Conservation (phyloP, 2,797 vertebrate species). For the Serranus cabrilla region DNA sequence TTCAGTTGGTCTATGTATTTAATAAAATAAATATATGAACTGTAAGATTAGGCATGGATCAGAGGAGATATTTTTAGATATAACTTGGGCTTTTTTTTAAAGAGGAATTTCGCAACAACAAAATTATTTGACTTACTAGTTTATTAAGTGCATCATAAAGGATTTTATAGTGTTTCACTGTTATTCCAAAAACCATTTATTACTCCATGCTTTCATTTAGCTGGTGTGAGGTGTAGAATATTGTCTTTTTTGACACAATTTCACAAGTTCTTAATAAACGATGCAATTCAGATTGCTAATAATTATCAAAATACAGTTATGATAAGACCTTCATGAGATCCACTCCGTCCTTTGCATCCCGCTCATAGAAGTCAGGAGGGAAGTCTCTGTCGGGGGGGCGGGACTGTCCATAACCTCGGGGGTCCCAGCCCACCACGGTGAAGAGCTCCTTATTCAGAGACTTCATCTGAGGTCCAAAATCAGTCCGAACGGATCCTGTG, state of each 20-base stretch:
- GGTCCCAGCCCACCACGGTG: constrained; percentile 92
- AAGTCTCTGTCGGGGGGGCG: constrained; percentile 92
- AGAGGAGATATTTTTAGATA: not conserved
- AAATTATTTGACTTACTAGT: not conserved
- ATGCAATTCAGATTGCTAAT: no score
- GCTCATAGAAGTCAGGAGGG: constrained; percentile 91
- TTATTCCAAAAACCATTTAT: not conserved
- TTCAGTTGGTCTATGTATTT: no score
- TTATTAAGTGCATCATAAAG: not conserved
- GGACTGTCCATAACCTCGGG: constrained; percentile 92
- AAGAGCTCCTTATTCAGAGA: constrained; percentile 88
- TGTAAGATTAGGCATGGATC: not conserved
- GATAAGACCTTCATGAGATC: constrained; percentile 91
- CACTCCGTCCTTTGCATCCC: constrained; percentile 92
- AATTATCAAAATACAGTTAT: no score
- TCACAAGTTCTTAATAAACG: no score
- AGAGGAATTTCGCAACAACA: not conserved
- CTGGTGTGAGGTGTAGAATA: no score
- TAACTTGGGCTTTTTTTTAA: not conserved
- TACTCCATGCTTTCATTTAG: not conserved
- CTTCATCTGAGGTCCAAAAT: constrained; percentile 92
- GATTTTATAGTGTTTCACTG: not conserved
- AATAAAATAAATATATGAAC: not conserved
- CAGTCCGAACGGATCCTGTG: constrained; percentile 89
- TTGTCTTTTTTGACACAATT: not conserved